These are phyloP conservation scores for Fragum fragum DNA, from an alignment of 2,888 invertebrate genomes.

Conservation along the genomic window DNA sequence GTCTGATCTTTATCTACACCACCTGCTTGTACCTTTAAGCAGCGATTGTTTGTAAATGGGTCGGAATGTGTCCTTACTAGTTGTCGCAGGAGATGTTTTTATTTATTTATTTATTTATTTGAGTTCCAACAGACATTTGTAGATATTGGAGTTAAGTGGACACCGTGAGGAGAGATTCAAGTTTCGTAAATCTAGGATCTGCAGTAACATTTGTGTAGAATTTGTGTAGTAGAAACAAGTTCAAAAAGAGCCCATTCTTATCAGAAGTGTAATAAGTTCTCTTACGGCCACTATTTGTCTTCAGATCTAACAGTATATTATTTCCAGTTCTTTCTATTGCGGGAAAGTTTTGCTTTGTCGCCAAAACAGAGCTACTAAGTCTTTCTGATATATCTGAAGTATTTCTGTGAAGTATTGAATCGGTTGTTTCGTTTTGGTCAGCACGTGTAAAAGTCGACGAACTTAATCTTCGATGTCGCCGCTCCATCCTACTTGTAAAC, in stretches of 20 bases:
- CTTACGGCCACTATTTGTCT: constrained; percentile 66
- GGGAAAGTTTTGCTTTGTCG: constrained; percentile 60
- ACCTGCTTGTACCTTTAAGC: too few relatives aligned
- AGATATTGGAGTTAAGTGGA: background rate
- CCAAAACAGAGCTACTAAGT: background rate
- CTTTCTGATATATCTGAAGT: background rate
- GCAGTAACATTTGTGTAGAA: constrained; percentile 66
- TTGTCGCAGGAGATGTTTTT: too few relatives aligned
- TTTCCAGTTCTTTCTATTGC: constrained; percentile 49
- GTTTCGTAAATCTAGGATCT: constrained; percentile 74
- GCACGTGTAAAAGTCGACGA: background rate
- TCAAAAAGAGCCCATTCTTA: constrained; percentile 68
- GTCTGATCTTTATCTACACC: too few relatives aligned
- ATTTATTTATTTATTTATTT: too few relatives aligned
- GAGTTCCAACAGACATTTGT: too few relatives aligned
- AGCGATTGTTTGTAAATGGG: too few relatives aligned
- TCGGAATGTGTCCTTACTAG: too few relatives aligned
- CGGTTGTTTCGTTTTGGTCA: background rate
- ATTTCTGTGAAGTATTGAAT: background rate
- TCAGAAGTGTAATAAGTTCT: constrained; percentile 71
- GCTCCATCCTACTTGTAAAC: constrained; percentile 62
- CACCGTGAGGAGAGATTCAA: constrained; percentile 54
- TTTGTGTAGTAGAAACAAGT: constrained; percentile 65
- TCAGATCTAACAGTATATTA: constrained; percentile 67
- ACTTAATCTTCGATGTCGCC: constrained; percentile 41